Evolutionary conservation across 2,888 invertebrate genomes (phyloP), one percentile per base, ranked within the genome.

Genomic region (Smittia aterrima): DNA sequence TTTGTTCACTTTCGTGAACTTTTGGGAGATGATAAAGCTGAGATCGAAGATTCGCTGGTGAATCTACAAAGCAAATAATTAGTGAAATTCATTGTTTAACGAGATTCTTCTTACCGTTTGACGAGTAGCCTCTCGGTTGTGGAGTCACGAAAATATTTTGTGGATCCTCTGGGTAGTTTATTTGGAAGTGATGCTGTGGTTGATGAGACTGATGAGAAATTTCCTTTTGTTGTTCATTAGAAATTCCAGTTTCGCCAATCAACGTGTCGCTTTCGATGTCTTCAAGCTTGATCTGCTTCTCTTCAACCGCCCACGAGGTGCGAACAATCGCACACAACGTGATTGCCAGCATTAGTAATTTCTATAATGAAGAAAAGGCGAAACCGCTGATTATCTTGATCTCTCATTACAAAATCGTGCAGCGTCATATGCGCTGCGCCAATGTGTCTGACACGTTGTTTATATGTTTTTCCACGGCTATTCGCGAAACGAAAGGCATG

Each of bases 241-340:
- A 4, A 11, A 22, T 1, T 24, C 74, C 75, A 76, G 84, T 84
- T 80, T 89, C 89, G 77, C 85, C 86, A 71, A 86, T 86, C 72
- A 89, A 80, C 78, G 89, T 90, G 78, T 91, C 91, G 40, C 87
- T 85, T 79, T 92, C 91, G 76, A 92, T 90, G 81, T 92, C 92
- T 80, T 91, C 90, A 66, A 92, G 83, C 77, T 89, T 87, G 75
- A 90, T 85, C 81, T 89, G 90, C 79, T 87, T 86, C 75, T 89
- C 72, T 9, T 72, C 62, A 22, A 24, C 58, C 13, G 40, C 53
- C 18, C 58, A 58, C 18, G 22, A 18, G 4, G 58, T 25, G 25
- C 24, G 20, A 13, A 58, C 18, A 24, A 18, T 41, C 16, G 53
- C 16, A 25, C 70, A 70, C 7, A 67, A 32, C 7, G 41, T 18